A percentile compares a stretch with the other conserved stretches of the same genome.
phyloP scores from a whole-genome alignment of 1,140 invertebrate genomes.

The Hypothenemus hampei region DNA sequence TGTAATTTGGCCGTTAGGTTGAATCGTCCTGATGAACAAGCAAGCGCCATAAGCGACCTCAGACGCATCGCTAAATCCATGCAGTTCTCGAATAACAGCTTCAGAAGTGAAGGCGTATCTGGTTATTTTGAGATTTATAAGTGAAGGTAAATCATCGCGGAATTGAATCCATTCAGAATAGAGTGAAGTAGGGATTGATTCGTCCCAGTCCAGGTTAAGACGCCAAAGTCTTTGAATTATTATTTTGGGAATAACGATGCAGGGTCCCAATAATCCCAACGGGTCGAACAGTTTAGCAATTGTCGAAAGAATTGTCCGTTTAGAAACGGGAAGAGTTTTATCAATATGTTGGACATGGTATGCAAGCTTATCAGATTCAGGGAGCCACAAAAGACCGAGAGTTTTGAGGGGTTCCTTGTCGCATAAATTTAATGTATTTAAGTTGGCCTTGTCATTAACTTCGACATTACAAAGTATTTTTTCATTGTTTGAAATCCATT shows the following conservation, averaged over 20 bases:
- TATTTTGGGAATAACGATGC: conserved; percentile 43
- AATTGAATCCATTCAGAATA: conserved; percentile 25
- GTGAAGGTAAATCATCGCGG: conserved; percentile 1
- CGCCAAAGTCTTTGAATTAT: conserved; percentile 47
- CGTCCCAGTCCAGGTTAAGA: conserved; percentile 45
- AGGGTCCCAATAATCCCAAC: conserved; percentile 43
- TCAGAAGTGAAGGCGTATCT: conserved; percentile 23
- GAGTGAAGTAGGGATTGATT: conserved; percentile 33
- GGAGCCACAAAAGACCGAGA: too few species aligned
- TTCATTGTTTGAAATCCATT: too few species aligned
- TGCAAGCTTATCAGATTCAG: too few species aligned
- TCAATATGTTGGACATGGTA: too few species aligned
- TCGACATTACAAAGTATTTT: too few species aligned
- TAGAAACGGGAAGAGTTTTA: too few species aligned
- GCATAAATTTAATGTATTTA: too few species aligned
- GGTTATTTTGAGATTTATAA: conserved; percentile 20
- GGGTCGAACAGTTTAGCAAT: conserved; percentile 46
- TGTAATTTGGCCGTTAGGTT: too few species aligned
- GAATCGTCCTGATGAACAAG: too few species aligned
- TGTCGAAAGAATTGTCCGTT: conserved; percentile 41
- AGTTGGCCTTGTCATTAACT: too few species aligned
- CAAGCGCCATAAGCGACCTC: conserved; percentile 32
- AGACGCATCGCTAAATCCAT: conserved; percentile 37
- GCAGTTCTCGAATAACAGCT: conserved; percentile 28
- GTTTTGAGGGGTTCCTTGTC: too few species aligned